Percentiles rank a stretch among this genome's conserved stretches.
These are phyloP conservation scores for Gasterosteus aculeatus DNA, from an alignment of 2,113 vertebrate species.

Conservation along the genomic window DNA sequence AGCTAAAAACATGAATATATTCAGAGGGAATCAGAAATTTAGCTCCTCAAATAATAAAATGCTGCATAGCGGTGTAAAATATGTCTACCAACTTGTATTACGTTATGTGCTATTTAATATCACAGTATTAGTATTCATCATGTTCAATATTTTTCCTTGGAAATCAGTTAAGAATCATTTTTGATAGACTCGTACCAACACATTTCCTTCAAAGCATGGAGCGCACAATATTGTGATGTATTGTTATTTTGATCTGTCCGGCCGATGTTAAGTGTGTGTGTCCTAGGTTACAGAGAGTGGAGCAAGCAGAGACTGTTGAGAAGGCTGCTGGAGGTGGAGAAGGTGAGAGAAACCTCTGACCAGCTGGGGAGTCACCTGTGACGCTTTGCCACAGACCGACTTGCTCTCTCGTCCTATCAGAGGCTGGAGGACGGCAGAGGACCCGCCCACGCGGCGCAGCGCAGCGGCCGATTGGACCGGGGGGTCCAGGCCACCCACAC, in stretches of 20 bases:
- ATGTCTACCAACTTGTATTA: neutral
- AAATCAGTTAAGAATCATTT: neutral
- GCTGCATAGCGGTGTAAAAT: neutral
- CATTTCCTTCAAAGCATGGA: neutral
- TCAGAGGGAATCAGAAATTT: neutral
- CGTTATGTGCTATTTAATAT: neutral
- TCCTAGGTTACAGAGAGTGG: slow-evolving; percentile 87
- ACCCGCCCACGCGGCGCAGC: slow-evolving; percentile 47
- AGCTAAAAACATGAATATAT: neutral
- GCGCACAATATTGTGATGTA: neutral
- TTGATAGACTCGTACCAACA: neutral
- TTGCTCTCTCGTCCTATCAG: slow-evolving; percentile 56
- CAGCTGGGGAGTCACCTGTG: neutral
- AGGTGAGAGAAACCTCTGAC: slow-evolving; percentile 78
- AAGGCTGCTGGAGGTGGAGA: slow-evolving; percentile 85
- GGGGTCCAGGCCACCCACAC: slow-evolving; percentile 46
- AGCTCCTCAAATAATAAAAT: neutral
- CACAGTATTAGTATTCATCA: neutral
- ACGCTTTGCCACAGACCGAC: slow-evolving; percentile 16
- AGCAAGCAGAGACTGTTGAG: slow-evolving; percentile 89
- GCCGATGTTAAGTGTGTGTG: slow-evolving; percentile 8
- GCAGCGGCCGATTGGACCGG: slow-evolving; percentile 53
- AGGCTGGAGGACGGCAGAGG: slow-evolving; percentile 63
- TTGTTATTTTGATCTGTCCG: neutral
- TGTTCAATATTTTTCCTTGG: neutral